These are phyloP conservation scores for Phycodurus eques DNA, from an alignment of 2,113 vertebrate species.

Conservation along the genomic window DNA sequence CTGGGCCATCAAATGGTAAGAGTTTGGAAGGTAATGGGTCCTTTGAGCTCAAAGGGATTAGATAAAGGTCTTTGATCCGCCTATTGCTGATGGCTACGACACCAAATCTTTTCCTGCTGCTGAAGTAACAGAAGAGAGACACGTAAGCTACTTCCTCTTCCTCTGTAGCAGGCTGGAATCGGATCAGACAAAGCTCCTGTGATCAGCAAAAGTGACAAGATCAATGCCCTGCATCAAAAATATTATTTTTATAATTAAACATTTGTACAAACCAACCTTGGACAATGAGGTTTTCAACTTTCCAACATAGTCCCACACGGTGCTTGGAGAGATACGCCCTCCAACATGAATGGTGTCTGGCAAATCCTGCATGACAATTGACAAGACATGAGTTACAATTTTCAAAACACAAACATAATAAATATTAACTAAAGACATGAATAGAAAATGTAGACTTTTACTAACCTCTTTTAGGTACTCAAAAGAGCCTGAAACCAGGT, in stretches of 20 bases:
- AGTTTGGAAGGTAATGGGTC: constrained; percentile 95
- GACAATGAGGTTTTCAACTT: constrained; percentile 94
- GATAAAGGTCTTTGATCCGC: constrained; percentile 97
- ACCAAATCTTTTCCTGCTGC: constrained; percentile 92
- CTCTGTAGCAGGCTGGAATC: constrained; percentile 96
- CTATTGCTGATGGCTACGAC: constrained; percentile 97
- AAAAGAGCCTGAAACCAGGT: constrained; percentile 91
- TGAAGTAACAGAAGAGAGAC: constrained; percentile 98
- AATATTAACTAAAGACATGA: neutral
- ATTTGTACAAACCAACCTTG: constrained; percentile 78
- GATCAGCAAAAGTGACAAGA: constrained; percentile 18
- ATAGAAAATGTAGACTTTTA: neutral
- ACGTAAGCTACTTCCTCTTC: constrained; percentile 97
- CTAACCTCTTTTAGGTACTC: constrained; percentile 95
- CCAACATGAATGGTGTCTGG: constrained; percentile 96
- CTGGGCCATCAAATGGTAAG: constrained; percentile 98
- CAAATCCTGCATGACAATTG: constrained; percentile 81
- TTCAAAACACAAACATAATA: neutral
- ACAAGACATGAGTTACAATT: neutral
- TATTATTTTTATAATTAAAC: neutral
- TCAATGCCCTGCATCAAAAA: neutral
- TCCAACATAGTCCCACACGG: constrained; percentile 98
- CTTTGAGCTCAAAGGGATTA: constrained; percentile 92
- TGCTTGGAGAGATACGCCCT: constrained; percentile 90
- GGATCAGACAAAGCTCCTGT: constrained; percentile 94